phyloP scores from a whole-genome alignment of 2,113 vertebrate genomes.

The zebrafish (Danio rerio) region GRCz12tu NC_133181.1:38797001-38797500 shows the following conservation, averaged over 20 bases:
- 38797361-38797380: background rate
- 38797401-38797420: conserved; percentile 69
- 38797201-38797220: conserved; percentile 14
- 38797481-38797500: background rate
- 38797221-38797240: conserved; percentile 16
- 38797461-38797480: background rate
- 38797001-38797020: too few species aligned
- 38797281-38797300: conserved; percentile 13
- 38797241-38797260: conserved; percentile 16
- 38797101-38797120: conserved; percentile 1
- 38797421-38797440: conserved; percentile 72
- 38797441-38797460: background rate
- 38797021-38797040: too few species aligned
- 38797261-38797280: conserved; percentile 6
- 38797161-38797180: conserved; percentile 9
- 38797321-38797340: background rate
- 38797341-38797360: background rate
- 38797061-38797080: too few species aligned
- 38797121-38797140: conserved; percentile 17
- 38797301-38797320: conserved; percentile 12
- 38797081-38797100: too few species aligned
- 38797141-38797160: conserved; percentile 14
- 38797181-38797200: conserved; percentile 1
- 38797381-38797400: conserved; percentile 57
- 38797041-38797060: too few species aligned